Evolutionary conservation across 2,113 vertebrate genomes (phyloP), one percentile per base, ranked within the genome.

Genomic region (Cebus imitator): DNA sequence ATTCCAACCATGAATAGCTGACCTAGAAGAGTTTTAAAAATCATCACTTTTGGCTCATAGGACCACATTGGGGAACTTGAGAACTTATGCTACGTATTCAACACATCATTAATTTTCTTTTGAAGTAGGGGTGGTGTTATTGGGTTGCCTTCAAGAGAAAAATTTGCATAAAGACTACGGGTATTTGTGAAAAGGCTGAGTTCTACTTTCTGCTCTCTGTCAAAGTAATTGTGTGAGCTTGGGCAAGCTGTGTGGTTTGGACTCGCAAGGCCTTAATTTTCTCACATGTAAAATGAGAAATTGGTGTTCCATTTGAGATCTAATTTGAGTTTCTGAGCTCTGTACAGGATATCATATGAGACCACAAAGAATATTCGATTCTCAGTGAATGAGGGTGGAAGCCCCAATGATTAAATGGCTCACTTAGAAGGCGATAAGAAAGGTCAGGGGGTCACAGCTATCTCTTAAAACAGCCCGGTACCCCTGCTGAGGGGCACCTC

Each of bases 41-140:
- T 81, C 17, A 1, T 21, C 35, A 13, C 25, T 58, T 13, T 43
- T 40, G 18, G 48, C 6, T 64, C 50, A 0, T 2, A 40, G 17
- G 35, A n/a, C 25, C 1, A 1, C 2, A 1, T 12, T 13, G 1
- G 3, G 23, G 73, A 55, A 25, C 17, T 6, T 9, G 35, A 32
- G 57, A 73, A 3, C 30, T 55, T 5, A 23, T 1, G 57, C 30
- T 30, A 0, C 4, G 1, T 40, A 16, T 58, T 3, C 18, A 48
- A 43, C 18, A 50, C 23, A 2, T 58, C 37, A 16, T 20, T 27
- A 25, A 43, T 13, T 76, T n/a, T 40, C 55, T 68, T 79, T 37
- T 20, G 16, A 43, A 23, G 37, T 11, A 23, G 81, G 1, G 1
- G 32, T 16, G 40, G 25, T 30, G 61, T 27, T 16, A 18, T 8